Percentiles rank a stretch among this genome's conserved stretches.
phyloP scores from a whole-genome alignment of 1,140 invertebrate genomes.

The Amyelois transitella region DNA sequence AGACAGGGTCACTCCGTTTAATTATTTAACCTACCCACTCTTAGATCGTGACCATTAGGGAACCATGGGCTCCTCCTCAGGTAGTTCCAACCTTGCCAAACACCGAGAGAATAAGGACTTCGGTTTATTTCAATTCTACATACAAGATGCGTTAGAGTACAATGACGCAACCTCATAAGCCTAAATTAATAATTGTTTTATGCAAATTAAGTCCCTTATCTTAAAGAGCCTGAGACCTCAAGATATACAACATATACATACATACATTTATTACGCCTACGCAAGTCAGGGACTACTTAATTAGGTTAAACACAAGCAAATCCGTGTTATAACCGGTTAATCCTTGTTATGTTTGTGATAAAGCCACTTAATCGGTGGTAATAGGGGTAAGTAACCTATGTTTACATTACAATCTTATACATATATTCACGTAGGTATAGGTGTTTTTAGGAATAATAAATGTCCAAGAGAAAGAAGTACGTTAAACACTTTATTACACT shows the following conservation, averaged over 20 bases:
- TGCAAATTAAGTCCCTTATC: constrained; percentile 40
- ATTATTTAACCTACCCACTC: too few species aligned
- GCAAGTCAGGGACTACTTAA: constrained; percentile 7
- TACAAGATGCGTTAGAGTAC: constrained; percentile 12
- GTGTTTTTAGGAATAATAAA: too few species aligned
- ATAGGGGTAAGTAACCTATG: not conserved
- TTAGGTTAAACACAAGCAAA: not conserved
- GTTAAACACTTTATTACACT: too few species aligned
- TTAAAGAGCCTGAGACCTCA: constrained; percentile 2
- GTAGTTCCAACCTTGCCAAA: too few species aligned
- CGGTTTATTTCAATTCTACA: not conserved
- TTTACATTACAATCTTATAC: too few species aligned
- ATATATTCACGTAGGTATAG: too few species aligned
- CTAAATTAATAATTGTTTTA: constrained; percentile 48
- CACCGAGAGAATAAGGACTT: too few species aligned
- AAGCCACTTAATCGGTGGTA: not conserved
- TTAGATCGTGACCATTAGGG: too few species aligned
- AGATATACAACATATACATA: too few species aligned
- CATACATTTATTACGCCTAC: constrained; percentile 21
- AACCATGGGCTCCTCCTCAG: too few species aligned
- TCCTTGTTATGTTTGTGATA: not conserved
- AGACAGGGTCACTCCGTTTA: too few species aligned
- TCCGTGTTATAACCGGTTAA: not conserved
- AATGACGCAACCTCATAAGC: constrained; percentile 21
- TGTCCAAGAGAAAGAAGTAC: too few species aligned